Base-by-base conservation (phyloP, 1,140 invertebrate genomes). In the Heliconius nattereri region DNA sequence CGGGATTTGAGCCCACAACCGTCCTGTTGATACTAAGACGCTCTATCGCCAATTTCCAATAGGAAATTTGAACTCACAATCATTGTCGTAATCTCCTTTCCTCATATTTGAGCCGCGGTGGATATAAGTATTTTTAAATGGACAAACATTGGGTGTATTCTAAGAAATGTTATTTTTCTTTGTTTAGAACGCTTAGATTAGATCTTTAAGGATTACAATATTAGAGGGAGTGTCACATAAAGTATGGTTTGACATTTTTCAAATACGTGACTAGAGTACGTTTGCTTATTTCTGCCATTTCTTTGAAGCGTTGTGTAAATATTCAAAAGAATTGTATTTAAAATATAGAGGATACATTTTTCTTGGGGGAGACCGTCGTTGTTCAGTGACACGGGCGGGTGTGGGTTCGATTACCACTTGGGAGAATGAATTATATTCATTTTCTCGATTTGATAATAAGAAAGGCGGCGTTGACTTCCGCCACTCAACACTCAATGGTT, bases 131-230 rank as follows among this genome's bases (percentile, higher is more conserved):
- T 66, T 66, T 66, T 66, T 66, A 66, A 66, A 29, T 23, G 75
- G 20, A 45, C 73, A 81, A 80, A 81, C 78, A 81, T 80, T 80
- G 60, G 71, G 19, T 73, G 76, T 83, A 80, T 86, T 86, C 83
- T 83, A 79, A 83, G 83, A 80, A 82, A 75, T 81, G 71, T 82
- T 86, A 77, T 83, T 87, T 87, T 85, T 88, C 85, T 83, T 85
- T 85, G 85, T 90, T 85, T 60, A 84, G 84, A 87, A 52, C 57
- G 66, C 37, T 71, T 11, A n/a, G 78, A 76, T 90, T n/a, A n/a
- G 86, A 90, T 88, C 85, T 86, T 78, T n/a, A n/a, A 71, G 84
- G 91, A 90, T 92, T 92, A 92, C 85, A 75, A 84, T 86, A 85
- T 91, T 89, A 89, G 78, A 84, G 79, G 70, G 80, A 26, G 74